Percentiles rank a stretch among this genome's conserved stretches.
Conservation (phyloP, 2,113 vertebrate genomes). For the Raja brachyura region DNA sequence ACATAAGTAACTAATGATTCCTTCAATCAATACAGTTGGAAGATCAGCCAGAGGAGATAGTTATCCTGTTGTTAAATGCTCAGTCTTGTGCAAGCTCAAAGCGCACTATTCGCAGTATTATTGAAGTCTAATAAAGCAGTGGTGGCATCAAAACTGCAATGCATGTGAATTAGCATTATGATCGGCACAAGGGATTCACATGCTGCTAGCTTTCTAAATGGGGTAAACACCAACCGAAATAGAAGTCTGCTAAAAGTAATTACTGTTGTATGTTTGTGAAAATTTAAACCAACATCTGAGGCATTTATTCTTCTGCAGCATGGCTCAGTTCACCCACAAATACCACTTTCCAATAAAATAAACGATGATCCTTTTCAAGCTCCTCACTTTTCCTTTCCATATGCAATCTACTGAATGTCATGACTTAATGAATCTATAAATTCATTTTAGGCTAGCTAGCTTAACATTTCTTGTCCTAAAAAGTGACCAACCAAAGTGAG, state of each 20-base stretch:
- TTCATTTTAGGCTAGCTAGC: not conserved
- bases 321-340: not conserved
- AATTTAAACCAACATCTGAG: not conserved
- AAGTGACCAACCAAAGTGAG: not conserved
- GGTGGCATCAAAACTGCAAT: too few species aligned
- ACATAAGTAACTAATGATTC: too few species aligned
- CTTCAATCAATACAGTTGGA: too few species aligned
- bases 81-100: too few species aligned
- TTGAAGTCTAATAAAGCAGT: too few species aligned
- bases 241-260: not conserved
- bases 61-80: too few species aligned
- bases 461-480: not conserved
- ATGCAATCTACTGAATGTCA: not conserved
- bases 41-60: too few species aligned
- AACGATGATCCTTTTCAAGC: not conserved
- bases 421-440: not conserved
- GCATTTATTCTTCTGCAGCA: not conserved
- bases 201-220: too few species aligned
- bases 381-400: not conserved
- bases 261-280: not conserved
- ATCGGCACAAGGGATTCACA: too few species aligned
- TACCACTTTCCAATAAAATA: not conserved
- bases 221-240: not conserved
- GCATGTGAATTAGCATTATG: too few species aligned
- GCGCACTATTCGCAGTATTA: too few species aligned